These are phyloP conservation scores for Limanda limanda DNA, from an alignment of 2,113 vertebrate genomes.

Conservation along the genomic window DNA sequence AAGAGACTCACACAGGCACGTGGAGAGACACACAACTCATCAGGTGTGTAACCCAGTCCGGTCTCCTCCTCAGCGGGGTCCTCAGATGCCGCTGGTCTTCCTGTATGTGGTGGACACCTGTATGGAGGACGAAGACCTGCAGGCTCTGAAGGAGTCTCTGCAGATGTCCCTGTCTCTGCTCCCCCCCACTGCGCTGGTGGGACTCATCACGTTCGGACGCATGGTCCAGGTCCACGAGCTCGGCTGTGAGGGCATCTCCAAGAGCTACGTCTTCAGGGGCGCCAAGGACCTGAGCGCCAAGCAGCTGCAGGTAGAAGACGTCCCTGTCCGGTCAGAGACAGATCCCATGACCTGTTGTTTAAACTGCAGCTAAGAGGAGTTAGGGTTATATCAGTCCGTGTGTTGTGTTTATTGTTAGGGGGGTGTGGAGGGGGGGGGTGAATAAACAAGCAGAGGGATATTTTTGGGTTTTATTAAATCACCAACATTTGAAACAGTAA, in stretches of 20 bases:
- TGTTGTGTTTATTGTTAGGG: no score
- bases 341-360: neutral
- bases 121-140: conserved; percentile 98
- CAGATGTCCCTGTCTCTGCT: conserved; percentile 97
- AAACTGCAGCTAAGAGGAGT: no score
- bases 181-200: conserved; percentile 94
- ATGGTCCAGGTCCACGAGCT: conserved; percentile 99
- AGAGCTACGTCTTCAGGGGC: conserved; percentile 97
- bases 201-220: conserved; percentile 97
- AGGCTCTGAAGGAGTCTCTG: conserved; percentile 96
- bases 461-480: no score
- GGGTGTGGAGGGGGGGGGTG: neutral
- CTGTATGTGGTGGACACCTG: conserved; percentile 98
- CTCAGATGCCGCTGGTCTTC: conserved; percentile 98
- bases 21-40: rapidly evolving
- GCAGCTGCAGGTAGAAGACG: conserved; percentile 90
- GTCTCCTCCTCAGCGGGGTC: conserved; percentile 85
- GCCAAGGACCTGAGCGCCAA: conserved; percentile 96
- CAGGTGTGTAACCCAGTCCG: neutral
- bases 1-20: conserved; percentile 32
- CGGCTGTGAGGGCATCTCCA: conserved; percentile 97
- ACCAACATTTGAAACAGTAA: no score
- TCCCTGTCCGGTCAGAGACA: no score
- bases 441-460: no score
- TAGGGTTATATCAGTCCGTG: no score